Evolutionary conservation across 2,888 invertebrate genomes (phyloP).

Genomic region (Oscheius sp.): DNA sequence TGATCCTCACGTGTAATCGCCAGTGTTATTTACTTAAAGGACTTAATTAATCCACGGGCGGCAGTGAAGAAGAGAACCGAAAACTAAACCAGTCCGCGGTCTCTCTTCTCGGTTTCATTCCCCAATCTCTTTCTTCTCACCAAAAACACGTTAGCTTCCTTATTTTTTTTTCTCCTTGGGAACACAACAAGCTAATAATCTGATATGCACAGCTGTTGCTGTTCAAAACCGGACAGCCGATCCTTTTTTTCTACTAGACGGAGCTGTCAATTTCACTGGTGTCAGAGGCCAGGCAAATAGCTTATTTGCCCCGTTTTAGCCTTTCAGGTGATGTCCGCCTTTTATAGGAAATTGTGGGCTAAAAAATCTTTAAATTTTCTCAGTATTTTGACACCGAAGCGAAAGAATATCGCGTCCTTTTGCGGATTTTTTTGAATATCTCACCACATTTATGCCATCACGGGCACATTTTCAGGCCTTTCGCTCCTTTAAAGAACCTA

Average conservation of each 20-base stretch:
- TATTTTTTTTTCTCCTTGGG: not conserved
- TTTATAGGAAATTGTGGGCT: too few relatives aligned
- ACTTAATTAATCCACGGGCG: slow-evolving; percentile 1
- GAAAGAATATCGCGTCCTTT: too few relatives aligned
- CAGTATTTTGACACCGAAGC: too few relatives aligned
- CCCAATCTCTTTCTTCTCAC: not conserved
- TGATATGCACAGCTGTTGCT: not conserved
- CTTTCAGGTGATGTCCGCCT: too few relatives aligned
- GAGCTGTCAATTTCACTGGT: slow-evolving; percentile 28
- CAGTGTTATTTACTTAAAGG: slow-evolving; percentile 6
- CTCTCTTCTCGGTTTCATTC: not conserved
- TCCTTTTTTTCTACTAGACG: slow-evolving; percentile 9
- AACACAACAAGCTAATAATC: not conserved
- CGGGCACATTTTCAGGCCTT: too few relatives aligned
- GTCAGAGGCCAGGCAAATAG: slow-evolving; percentile 27
- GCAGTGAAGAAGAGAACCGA: not conserved
- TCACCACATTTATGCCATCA: too few relatives aligned
- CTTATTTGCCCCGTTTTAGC: not conserved
- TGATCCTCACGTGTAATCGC: too few relatives aligned
- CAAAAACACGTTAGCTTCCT: slow-evolving; percentile 2
- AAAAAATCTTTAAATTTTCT: too few relatives aligned
- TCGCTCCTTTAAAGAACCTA: too few relatives aligned
- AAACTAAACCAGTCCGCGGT: too few relatives aligned
- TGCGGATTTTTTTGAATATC: too few relatives aligned
- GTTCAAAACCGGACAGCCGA: slow-evolving; percentile 16